Conservation (phyloP, 2,113 vertebrate genomes). For the Muntiacus muntjak region DNA sequence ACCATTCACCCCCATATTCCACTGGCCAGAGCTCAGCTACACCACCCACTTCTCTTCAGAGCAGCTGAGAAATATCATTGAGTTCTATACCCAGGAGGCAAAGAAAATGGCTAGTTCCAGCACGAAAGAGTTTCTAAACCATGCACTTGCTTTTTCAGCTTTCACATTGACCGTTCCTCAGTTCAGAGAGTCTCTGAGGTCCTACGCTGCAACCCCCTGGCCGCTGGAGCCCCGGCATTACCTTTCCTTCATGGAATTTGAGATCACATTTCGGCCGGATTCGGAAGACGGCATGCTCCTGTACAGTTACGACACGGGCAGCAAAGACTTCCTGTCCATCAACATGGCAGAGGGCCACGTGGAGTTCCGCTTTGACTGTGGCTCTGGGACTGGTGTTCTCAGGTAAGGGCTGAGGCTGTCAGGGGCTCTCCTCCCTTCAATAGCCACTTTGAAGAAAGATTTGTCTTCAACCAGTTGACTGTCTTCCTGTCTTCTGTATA, state of each 20-base stretch:
- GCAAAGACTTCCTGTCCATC: constrained; percentile 93
- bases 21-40: neutral
- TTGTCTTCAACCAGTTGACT: neutral
- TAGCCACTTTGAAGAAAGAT: neutral
- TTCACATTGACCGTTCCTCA: constrained; percentile 89
- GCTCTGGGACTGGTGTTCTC: constrained; percentile 91
- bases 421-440: neutral
- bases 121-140: neutral
- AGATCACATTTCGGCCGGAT: constrained; percentile 89
- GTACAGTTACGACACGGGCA: constrained; percentile 92
- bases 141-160: constrained; percentile 76
- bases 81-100: neutral
- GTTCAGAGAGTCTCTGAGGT: constrained; percentile 90
- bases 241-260: constrained; percentile 96
- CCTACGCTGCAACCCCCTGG: constrained; percentile 90
- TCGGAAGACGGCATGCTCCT: constrained; percentile 87
- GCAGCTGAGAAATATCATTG: neutral
- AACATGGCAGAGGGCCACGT: constrained; percentile 86
- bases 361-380: constrained; percentile 97
- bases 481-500: neutral
- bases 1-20: too few relatives aligned
- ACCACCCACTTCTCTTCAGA: neutral
- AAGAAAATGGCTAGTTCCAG: neutral
- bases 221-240: constrained; percentile 90
- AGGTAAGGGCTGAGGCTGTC: constrained; percentile 79